Base-by-base conservation (phyloP, 2,113 vertebrate genomes). In the Chionodraco myersi region DNA sequence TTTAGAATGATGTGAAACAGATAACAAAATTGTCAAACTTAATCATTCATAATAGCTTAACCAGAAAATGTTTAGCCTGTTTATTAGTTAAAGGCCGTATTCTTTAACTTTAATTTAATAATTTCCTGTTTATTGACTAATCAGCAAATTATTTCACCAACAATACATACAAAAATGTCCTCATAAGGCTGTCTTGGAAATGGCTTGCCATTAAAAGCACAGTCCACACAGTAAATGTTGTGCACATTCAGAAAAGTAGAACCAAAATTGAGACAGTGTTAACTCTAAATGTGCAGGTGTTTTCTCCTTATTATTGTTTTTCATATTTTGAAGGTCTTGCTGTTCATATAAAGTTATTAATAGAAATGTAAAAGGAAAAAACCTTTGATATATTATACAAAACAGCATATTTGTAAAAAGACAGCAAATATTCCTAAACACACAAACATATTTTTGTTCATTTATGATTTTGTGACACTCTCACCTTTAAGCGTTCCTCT, bases 401-500 rank as follows among this genome's bases (percentile, higher is more conserved):
- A 6, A 7, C 36, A 41, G 36, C 6, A 41, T 41, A 41, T 6
- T 41, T 41, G 36, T 41, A 6, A 41, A 8, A 41, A 41, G 36
- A 30, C 30, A 30, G 30, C 30, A 30, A 4, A 49, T 14, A 21
- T 53, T 18, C 11, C 2, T 21, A 12, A 21, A 14, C 26, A 73
- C 4, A 15, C 12, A 62, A 61, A 72, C 0, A 41, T 14, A 44
- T 2, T 44, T 16, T 44, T 4, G 26, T 64, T 13, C 26, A 21
- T 6, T 14, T 57, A 0, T 70, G 13, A 44, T 1, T 61, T 18
- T 36, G 14, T 75, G 80, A 58, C 2, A 1, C 10, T 66, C 77
- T 88, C 79, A 99, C 98, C 95, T 93, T 96, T 83, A 99, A 92
- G 72, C 95, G 95, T 1, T 94, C 95, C 71, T 99, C 96, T 57